Percentiles rank a stretch among this genome's conserved stretches.
phyloP scores from a whole-genome alignment of 2,797 vertebrate species.

The Falco berigora region DNA sequence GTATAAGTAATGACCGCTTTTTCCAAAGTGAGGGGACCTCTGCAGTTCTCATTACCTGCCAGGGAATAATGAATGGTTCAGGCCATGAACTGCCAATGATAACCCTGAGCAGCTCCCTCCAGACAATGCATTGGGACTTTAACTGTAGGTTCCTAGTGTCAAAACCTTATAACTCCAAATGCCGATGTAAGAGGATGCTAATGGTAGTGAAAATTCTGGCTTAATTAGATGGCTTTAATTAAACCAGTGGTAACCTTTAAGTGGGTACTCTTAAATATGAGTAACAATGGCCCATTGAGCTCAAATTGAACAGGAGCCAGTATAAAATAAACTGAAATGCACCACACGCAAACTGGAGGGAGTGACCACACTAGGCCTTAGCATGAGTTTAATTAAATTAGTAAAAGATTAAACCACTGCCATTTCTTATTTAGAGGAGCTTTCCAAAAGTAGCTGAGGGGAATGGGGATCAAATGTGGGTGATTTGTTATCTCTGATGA shows the following conservation, averaged over 20 bases:
- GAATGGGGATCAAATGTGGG: neutral
- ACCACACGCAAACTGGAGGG: neutral
- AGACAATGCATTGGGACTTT: neutral
- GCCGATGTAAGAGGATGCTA: neutral
- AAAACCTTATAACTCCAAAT: neutral
- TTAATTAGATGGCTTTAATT: constrained; percentile 1
- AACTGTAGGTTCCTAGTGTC: neutral
- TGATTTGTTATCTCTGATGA: neutral
- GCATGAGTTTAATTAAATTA: neutral
- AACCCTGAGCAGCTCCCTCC: neutral
- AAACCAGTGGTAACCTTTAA: neutral
- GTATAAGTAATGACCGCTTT: constrained; percentile 7
- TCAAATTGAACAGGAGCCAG: neutral
- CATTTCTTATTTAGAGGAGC: neutral
- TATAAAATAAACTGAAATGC: neutral
- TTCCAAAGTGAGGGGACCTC: neutral
- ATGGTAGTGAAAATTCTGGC: neutral
- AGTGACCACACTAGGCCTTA: neutral
- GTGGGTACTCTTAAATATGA: neutral
- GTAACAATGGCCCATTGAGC: neutral
- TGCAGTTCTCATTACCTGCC: neutral
- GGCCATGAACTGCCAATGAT: neutral
- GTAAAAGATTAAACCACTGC: neutral
- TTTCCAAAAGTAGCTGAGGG: neutral
- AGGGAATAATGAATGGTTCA: neutral